Base-by-base conservation (phyloP, 2,888 invertebrate genomes). In the Drosophila demipolita region DNA sequence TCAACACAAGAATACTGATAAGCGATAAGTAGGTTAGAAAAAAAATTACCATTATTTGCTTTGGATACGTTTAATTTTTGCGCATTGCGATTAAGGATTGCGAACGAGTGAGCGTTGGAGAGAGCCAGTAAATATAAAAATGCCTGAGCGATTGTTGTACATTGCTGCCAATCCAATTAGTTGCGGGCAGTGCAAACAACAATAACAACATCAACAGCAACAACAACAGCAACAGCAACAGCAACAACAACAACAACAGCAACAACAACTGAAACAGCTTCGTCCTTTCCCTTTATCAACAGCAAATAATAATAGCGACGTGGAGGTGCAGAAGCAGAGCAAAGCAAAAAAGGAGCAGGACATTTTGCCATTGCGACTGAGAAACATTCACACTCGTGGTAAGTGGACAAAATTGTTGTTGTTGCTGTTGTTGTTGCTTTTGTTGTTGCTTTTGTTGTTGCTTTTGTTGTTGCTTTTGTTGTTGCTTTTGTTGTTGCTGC, bases 91-190 rank as follows among this genome's bases (percentile, higher is more conserved):
- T 74, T 74, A 53, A 74, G 64, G 57, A 64, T 35, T 50, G 32
- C 53, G 49, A 15, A 17, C 33, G 50, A 48, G 35, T 3, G 48
- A 42, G 23, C 35, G 57, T 29, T 35, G 17, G 35, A 20, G 40
- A 61, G 65, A 50, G 59, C 49, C 45, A 20, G 15, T 15, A 70
- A 75, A 72, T 57, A 70, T 66, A 50, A 53, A 70, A 64, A 66
- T 60, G 72, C 15, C 62, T 59, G 53, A 48, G 32, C 11, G 59
- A 73, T 66, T 78, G 62, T 62, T 42, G 66, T 54, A 48, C 62
- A 49, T 33, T 69, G 40, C 75, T 75, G 83, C 53, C 87, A 84
- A 85, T 87, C 83, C 83, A 84, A 84, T 87, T 84, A 87, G 80
- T 75, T 75, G 82, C 59, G 75, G 77, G 77, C 85, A 70, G 85